Conservation (phyloP, 1,140 invertebrate genomes). For the Zaprionus africanus region DNA sequence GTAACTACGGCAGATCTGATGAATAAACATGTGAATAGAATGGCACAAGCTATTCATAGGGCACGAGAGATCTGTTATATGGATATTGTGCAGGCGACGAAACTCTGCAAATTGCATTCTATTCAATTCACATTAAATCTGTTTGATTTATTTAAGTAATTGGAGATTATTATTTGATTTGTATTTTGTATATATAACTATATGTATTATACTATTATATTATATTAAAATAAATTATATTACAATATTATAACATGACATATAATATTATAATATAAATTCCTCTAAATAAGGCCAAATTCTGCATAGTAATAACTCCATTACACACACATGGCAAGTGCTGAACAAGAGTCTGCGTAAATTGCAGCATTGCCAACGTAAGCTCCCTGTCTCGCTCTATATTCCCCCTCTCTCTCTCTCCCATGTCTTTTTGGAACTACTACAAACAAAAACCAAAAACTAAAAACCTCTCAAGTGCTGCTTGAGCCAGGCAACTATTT, state of each 20-base stretch:
- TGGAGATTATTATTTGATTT: too few relatives aligned
- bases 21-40: slow-evolving; percentile 26
- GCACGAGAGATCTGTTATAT: not conserved
- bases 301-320: not conserved
- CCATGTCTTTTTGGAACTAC: not conserved
- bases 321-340: not conserved
- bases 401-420: not conserved
- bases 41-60: not conserved
- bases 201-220: too few relatives aligned
- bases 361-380: not conserved
- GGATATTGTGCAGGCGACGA: not conserved
- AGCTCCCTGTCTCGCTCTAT: not conserved
- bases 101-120: too few relatives aligned
- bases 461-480: slow-evolving; percentile 23
- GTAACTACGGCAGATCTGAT: slow-evolving; percentile 11
- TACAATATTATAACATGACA: too few relatives aligned
- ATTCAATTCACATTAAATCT: too few relatives aligned
- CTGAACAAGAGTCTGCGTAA: not conserved
- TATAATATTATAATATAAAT: not conserved
- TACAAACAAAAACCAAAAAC: slow-evolving; percentile 11
- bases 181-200: too few relatives aligned
- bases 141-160: too few relatives aligned
- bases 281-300: not conserved
- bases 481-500: slow-evolving; percentile 40
- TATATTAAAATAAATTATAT: too few relatives aligned